These are phyloP conservation scores for Zophobas atratus DNA, from an alignment of 1,140 invertebrate species.

Conservation along the genomic window DNA sequence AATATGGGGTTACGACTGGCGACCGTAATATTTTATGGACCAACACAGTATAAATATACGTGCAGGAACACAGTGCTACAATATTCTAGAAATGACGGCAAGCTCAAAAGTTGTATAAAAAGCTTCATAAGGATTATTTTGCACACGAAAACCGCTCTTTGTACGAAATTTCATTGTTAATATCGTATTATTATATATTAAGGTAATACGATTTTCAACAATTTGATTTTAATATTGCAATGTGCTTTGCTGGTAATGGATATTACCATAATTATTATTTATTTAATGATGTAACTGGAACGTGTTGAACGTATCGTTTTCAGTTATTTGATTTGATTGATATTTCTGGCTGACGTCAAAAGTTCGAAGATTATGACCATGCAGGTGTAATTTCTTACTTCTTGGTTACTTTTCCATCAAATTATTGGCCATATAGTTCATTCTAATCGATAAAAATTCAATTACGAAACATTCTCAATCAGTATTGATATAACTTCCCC, in stretches of 20 bases:
- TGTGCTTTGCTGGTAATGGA: no score
- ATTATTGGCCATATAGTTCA: conserved; percentile 7
- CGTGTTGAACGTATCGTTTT: neutral
- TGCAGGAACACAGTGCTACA: no score
- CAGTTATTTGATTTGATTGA: neutral
- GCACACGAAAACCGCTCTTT: no score
- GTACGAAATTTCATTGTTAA: no score
- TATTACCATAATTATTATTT: no score
- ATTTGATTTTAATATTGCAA: no score
- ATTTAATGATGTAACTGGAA: no score
- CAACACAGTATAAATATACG: neutral
- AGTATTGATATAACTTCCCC: conserved; percentile 34
- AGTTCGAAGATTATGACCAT: neutral
- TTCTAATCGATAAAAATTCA: conserved; percentile 32
- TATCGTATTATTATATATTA: no score
- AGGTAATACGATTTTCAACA: no score
- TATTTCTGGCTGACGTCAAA: neutral
- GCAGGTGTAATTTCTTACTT: neutral
- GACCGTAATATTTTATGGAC: neutral
- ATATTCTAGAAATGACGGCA: no score
- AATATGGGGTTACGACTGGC: neutral
- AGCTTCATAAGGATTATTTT: no score
- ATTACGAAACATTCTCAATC: conserved; percentile 29
- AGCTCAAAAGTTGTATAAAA: no score
- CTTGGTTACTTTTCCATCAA: conserved; percentile 17